phyloP scores from a whole-genome alignment of 2,888 invertebrate species.

The Acronicta psi region DNA sequence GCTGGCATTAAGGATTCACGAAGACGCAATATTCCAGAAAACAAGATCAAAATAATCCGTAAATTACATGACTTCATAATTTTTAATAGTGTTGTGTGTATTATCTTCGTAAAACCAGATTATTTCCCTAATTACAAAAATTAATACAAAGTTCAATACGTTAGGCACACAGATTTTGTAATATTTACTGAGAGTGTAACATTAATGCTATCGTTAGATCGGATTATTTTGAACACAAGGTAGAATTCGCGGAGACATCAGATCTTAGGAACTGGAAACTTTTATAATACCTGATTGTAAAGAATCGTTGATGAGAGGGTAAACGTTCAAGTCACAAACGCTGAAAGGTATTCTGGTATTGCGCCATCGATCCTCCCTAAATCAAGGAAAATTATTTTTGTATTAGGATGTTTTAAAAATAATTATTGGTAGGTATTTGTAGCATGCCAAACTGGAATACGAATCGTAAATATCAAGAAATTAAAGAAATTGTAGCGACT shows the following conservation, averaged over 20 bases:
- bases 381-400: slow-evolving; percentile 65
- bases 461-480: slow-evolving; percentile 12
- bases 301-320: slow-evolving; percentile 58
- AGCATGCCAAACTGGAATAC: slow-evolving; percentile 11
- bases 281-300: slow-evolving; percentile 56
- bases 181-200: background rate
- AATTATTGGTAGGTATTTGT: background rate
- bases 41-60: slow-evolving; percentile 39
- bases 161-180: background rate
- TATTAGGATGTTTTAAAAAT: slow-evolving; percentile 12
- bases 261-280: slow-evolving; percentile 33
- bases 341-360: slow-evolving; percentile 77
- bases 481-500: slow-evolving; percentile 15
- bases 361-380: slow-evolving; percentile 86
- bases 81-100: too few species aligned
- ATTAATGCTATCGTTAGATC: background rate
- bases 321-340: slow-evolving; percentile 71
- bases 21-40: slow-evolving; percentile 80
- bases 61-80: too few species aligned
- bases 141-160: background rate
- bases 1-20: slow-evolving; percentile 86
- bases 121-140: background rate
- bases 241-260: slow-evolving; percentile 57
- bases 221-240: slow-evolving; percentile 30
- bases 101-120: too few species aligned